phyloP scores from a whole-genome alignment of 1,140 invertebrate genomes.

The Tyrophagus putrescentiae region DNA sequence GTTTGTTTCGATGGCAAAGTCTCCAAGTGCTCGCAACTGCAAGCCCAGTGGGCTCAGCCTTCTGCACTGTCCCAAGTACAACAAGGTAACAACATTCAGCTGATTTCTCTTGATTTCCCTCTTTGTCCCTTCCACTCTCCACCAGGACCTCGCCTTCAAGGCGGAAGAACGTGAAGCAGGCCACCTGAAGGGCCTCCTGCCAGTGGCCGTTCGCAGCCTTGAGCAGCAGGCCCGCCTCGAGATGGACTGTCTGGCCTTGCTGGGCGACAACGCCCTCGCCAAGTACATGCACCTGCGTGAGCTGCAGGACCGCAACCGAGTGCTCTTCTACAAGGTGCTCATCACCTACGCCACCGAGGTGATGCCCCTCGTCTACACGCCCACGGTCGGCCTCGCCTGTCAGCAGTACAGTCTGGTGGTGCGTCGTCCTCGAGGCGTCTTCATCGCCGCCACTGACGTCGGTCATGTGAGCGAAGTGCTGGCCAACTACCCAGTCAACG shows the following conservation, averaged over 20 bases:
- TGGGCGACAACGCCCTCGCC: constrained; percentile 27
- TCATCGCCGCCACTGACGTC: constrained; percentile 89
- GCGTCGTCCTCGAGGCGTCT: constrained; percentile 72
- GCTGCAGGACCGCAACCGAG: constrained; percentile 76
- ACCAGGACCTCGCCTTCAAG: constrained; percentile 31
- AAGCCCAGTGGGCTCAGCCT: too few relatives aligned
- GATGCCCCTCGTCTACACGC: constrained; percentile 96
- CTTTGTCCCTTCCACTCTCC: neutral
- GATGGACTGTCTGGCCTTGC: constrained; percentile 28
- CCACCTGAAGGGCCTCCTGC: constrained; percentile 31
- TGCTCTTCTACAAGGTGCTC: constrained; percentile 82
- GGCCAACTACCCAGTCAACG: constrained; percentile 52
- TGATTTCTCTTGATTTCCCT: too few relatives aligned
- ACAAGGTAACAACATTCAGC: too few relatives aligned
- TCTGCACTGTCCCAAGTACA: too few relatives aligned
- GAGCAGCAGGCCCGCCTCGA: constrained; percentile 28
- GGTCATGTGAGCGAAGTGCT: constrained; percentile 61
- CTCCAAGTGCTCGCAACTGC: too few relatives aligned
- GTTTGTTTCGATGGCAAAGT: too few relatives aligned
- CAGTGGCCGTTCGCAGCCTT: constrained; percentile 29
- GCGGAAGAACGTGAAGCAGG: constrained; percentile 29
- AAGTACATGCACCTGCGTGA: constrained; percentile 30
- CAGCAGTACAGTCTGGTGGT: constrained; percentile 92
- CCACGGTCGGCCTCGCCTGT: constrained; percentile 89
- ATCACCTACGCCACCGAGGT: constrained; percentile 83